Conservation (phyloP, 2,888 invertebrate genomes). For the Serripes groenlandicus region DNA sequence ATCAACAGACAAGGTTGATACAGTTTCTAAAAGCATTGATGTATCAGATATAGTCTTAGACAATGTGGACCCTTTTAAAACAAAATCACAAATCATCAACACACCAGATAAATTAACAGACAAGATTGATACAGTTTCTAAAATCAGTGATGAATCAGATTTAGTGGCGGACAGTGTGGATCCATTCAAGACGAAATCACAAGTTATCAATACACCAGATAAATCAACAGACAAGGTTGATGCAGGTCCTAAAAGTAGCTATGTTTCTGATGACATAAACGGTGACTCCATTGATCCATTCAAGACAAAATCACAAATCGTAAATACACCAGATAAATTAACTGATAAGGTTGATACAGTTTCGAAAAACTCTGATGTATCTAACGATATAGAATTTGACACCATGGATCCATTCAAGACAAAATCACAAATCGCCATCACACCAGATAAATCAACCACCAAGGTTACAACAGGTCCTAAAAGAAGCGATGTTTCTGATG, state of each 20-base stretch:
- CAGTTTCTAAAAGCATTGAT: too few relatives aligned
- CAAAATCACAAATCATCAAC: slow-evolving; percentile 29
- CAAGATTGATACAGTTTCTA: too few relatives aligned
- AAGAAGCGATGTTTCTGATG: background rate
- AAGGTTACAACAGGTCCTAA: background rate
- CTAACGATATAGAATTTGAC: slow-evolving; percentile 7
- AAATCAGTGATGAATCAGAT: too few relatives aligned
- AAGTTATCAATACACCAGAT: slow-evolving; percentile 34
- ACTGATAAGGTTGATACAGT: background rate
- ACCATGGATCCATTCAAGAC: slow-evolving; percentile 36
- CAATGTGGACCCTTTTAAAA: slow-evolving; percentile 41
- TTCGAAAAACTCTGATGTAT: background rate
- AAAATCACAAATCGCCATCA: slow-evolving; percentile 25
- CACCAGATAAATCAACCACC: slow-evolving; percentile 8
- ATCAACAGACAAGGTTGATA: too few relatives aligned
- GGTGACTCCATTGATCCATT: slow-evolving; percentile 24
- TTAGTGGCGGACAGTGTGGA: slow-evolving; percentile 10
- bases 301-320: slow-evolving; percentile 30
- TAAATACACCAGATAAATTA: background rate
- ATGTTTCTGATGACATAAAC: background rate
- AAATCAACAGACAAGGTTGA: slow-evolving; percentile 15
- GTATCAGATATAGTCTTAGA: background rate
- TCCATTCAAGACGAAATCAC: slow-evolving; percentile 37
- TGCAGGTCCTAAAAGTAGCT: slow-evolving; percentile 1
- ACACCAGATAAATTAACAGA: slow-evolving; percentile 18